Percentiles rank a stretch among this genome's conserved stretches.
Evolutionary conservation across 1,140 invertebrate genomes (phyloP).

Genomic region (Pseudomyrmex pallidus): DNA sequence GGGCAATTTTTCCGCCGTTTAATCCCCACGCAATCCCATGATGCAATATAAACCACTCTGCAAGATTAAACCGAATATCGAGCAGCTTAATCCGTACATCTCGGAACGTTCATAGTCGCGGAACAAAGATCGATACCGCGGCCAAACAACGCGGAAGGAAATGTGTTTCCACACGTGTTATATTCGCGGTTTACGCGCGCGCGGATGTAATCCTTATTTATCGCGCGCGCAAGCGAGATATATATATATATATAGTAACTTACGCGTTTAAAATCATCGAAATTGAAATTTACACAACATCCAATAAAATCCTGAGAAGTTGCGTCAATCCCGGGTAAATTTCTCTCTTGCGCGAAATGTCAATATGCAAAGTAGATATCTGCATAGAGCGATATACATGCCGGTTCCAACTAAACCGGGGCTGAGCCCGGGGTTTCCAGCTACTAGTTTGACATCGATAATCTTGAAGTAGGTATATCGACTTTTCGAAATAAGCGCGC

Average conservation of each 20-base stretch:
- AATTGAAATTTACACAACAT: background rate
- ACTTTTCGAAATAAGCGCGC: background rate
- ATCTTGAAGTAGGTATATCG: slow-evolving; percentile 2
- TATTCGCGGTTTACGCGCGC: background rate
- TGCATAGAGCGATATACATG: background rate
- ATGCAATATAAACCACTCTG: slow-evolving; percentile 55
- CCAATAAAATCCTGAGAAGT: no score
- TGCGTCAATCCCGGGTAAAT: slow-evolving; percentile 1
- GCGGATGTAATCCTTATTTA: slow-evolving; percentile 3
- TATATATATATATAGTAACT: no score
- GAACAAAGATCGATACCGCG: slow-evolving; percentile 14
- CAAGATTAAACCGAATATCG: slow-evolving; percentile 59
- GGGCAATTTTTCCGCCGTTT: slow-evolving; percentile 42
- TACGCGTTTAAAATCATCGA: background rate
- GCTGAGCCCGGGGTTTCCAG: background rate
- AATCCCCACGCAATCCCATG: slow-evolving; percentile 42
- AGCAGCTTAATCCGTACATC: slow-evolving; percentile 35
- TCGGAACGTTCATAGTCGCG: slow-evolving; percentile 5
- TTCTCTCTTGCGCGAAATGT: slow-evolving; percentile 7
- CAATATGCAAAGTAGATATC: slow-evolving; percentile 20
- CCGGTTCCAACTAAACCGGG: background rate
- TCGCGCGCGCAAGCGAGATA: background rate
- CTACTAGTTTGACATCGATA: slow-evolving; percentile 11
- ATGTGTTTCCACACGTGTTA: background rate
- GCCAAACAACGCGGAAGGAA: background rate